Percentiles rank a stretch among this genome's conserved stretches.
phyloP scores from a whole-genome alignment of 2,113 vertebrate genomes.

The Malurus elegans region DNA sequence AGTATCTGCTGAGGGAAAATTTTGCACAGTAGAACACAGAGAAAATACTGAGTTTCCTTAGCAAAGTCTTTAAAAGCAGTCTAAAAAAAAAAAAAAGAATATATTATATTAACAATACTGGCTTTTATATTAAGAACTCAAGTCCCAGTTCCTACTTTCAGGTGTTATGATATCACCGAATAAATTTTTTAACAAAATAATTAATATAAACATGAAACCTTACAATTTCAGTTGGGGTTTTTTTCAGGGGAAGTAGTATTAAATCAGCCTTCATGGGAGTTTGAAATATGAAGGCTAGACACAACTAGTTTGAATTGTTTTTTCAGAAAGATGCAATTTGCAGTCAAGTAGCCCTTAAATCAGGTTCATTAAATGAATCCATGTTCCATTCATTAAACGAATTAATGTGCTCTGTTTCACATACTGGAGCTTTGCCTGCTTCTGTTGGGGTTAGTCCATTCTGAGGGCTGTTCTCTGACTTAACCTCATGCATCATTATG shows the following conservation, averaged over 20 bases:
- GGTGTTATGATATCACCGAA: neutral
- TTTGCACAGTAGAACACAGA: neutral
- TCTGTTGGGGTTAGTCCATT: neutral
- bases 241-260: neutral
- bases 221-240: fast-evolving
- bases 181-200: neutral
- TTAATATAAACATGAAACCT: neutral
- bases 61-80: neutral
- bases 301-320: neutral
- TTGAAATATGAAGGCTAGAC: neutral
- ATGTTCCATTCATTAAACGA: neutral
- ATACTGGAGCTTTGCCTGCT: neutral
- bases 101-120: neutral
- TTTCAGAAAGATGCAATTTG: neutral
- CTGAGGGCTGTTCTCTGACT: neutral
- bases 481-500: fast-evolving
- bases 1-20: neutral
- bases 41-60: neutral
- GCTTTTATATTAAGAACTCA: neutral
- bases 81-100: neutral
- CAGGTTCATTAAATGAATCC: neutral
- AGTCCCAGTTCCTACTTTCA: neutral
- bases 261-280: neutral
- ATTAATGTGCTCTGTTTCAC: neutral
- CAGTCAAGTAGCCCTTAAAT: neutral